Evolutionary conservation across 2,888 invertebrate species (phyloP), one percentile per base, ranked within the genome.

Genomic region (Drosophila mimetica): DNA sequence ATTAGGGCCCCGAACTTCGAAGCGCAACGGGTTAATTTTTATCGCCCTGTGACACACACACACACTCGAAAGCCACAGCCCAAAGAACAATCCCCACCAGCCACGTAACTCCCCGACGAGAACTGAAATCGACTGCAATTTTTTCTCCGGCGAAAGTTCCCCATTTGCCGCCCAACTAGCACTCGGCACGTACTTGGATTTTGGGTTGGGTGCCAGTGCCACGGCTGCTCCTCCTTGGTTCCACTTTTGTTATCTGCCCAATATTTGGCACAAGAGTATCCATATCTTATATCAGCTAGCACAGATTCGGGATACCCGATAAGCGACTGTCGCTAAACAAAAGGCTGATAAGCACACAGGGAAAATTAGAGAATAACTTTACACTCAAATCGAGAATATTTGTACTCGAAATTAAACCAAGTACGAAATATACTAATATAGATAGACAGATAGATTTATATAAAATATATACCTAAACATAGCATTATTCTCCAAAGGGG

Each of bases 21-120:
- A 67, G 41, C 59, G 20, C 18, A 34, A 42, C 20, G 53, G 39
- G 72, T 58, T 72, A 71, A 75, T 76, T 75, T 60, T 48, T 65
- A 59, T 71, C 72, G 37, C 37, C 41, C 46, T 46, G 36, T 51
- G 64, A 57, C 44, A 70, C 57, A 69, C 30, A 48, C 22, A 34
- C 22, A 22, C n/a, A n/a, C n/a, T n/a, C n/a, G 22, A 32, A n/a
- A 16, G 14, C 37, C 22, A 13, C 8, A 14, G 8, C 36, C 39
- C 39, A 50, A 41, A 41, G 60, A 54, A 46, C 55, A 55, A 44
- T 30, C 50, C 39, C 30, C 71, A 44, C 30, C 50, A 30, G 34
- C 53, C 76, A 74, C 74, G 76, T 75, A 75, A 58, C 25, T 25
- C 25, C 58, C 54, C 48, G 41, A 41, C 41, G 41, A 20, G 39